These are phyloP conservation scores for Archaeoteleia sp. DNA, from an alignment of 2,888 invertebrate genomes.

Conservation along the genomic window DNA sequence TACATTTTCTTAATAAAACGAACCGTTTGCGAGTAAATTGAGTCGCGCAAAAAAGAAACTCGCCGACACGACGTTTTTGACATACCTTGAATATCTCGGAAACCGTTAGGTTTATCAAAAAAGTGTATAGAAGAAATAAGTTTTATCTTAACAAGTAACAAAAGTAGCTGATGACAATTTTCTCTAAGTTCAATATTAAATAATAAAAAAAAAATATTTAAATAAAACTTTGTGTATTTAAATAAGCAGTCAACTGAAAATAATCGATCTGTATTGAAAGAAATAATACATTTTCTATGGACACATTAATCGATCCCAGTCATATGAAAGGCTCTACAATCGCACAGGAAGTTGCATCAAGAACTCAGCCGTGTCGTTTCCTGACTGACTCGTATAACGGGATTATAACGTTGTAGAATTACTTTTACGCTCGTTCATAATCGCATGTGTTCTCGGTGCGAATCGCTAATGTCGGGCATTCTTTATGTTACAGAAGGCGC, in stretches of 20 bases:
- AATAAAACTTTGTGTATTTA: too few relatives aligned
- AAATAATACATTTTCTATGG: conserved; percentile 44
- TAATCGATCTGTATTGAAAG: conserved; percentile 20
- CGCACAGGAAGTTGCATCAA: conserved; percentile 61
- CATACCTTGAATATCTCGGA: too few relatives aligned
- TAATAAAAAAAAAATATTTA: too few relatives aligned
- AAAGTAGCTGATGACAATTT: too few relatives aligned
- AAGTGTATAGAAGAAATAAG: too few relatives aligned
- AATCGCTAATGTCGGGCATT: conserved; percentile 44
- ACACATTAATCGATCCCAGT: conserved; percentile 41
- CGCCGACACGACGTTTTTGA: too few relatives aligned
- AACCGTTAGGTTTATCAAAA: too few relatives aligned
- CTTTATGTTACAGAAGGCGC: conserved; percentile 65
- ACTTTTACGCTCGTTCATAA: conserved; percentile 47
- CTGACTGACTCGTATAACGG: conserved; percentile 58
- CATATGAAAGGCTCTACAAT: conserved; percentile 54
- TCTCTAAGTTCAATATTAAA: too few relatives aligned
- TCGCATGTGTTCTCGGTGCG: conserved; percentile 34
- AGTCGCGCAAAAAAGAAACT: too few relatives aligned
- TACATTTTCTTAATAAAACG: too few relatives aligned
- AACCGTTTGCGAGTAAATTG: too few relatives aligned
- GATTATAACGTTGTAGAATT: conserved; percentile 44
- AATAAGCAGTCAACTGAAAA: background rate
- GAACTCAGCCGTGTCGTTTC: conserved; percentile 60
- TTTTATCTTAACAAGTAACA: too few relatives aligned